Conservation (phyloP, 2,113 vertebrate species). For the Trematocara unimaculatum region DNA sequence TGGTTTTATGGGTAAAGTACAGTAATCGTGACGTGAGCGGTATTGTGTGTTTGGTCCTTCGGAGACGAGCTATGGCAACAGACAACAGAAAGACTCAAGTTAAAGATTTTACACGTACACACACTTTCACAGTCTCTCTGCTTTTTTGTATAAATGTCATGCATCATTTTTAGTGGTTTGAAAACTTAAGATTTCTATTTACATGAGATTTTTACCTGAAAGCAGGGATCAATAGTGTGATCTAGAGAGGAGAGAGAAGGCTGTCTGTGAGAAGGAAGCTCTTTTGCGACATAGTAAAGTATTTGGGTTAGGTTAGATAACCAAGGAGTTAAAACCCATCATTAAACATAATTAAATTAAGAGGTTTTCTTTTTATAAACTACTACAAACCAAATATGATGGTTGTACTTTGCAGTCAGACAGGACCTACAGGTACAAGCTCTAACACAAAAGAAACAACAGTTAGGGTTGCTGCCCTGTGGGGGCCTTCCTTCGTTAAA, state of each 20-base stretch:
- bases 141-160: background rate
- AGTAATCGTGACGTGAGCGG: slow-evolving; percentile 16
- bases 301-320: slow-evolving; percentile 30
- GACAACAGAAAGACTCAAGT: background rate
- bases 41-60: slow-evolving; percentile 41
- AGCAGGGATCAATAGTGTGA: background rate
- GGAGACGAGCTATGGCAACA: slow-evolving; percentile 19
- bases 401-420: background rate
- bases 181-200: background rate
- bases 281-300: slow-evolving; percentile 26
- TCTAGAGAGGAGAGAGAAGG: background rate
- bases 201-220: background rate
- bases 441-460: slow-evolving; percentile 1
- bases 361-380: background rate
- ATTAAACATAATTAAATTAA: background rate
- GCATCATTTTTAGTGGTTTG: background rate
- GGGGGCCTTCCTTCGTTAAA: background rate
- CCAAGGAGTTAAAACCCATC: background rate
- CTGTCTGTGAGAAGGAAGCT: slow-evolving; percentile 38
- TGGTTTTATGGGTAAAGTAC: slow-evolving; percentile 40
- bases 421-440: background rate
- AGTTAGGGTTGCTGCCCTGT: background rate
- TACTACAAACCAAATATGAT: background rate
- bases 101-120: background rate
- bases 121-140: slow-evolving; percentile 3